Percentiles rank a stretch among this genome's conserved stretches.
Evolutionary conservation across 2,888 invertebrate species (phyloP).

Genomic region (Myathropa florea): DNA sequence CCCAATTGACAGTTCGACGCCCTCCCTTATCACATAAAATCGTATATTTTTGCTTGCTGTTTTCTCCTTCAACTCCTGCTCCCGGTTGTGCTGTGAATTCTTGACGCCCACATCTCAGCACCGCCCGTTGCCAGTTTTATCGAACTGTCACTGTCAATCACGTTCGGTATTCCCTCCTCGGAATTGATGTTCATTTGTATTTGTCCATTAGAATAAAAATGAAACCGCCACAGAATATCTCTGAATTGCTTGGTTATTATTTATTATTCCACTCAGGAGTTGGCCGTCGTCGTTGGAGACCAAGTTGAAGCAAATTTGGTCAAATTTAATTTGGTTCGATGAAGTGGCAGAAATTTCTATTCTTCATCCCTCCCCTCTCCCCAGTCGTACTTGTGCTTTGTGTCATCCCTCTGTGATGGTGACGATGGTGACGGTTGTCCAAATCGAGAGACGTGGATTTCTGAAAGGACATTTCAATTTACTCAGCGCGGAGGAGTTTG

Average conservation of each 20-base stretch:
- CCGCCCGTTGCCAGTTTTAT: conserved; percentile 14
- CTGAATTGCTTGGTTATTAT: conserved; percentile 37
- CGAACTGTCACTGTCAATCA: conserved; percentile 56
- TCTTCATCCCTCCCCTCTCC: not conserved
- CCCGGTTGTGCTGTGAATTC: not conserved
- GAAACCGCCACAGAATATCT: conserved; percentile 9
- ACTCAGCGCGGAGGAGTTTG: conserved; percentile 1
- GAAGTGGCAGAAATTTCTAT: conserved; percentile 61
- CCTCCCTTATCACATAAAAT: not conserved
- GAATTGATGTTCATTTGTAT: conserved; percentile 47
- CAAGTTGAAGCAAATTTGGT: conserved; percentile 48
- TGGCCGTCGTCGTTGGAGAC: not conserved
- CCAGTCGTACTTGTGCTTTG: not conserved
- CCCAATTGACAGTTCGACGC: not conserved
- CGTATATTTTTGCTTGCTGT: not conserved
- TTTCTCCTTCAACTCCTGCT: not conserved
- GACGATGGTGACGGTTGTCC: not conserved
- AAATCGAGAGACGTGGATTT: not conserved
- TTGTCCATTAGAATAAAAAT: conserved; percentile 46
- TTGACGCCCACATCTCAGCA: not conserved
- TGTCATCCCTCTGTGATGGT: not conserved
- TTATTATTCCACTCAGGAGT: conserved; percentile 48
- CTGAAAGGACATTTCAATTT: conserved; percentile 35
- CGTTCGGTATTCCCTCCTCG: conserved; percentile 8
- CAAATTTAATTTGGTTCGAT: conserved; percentile 62